Evolutionary conservation across 2,113 vertebrate species (phyloP), one percentile per base, ranked within the genome.

Genomic region (Heteronetta atricapilla): DNA sequence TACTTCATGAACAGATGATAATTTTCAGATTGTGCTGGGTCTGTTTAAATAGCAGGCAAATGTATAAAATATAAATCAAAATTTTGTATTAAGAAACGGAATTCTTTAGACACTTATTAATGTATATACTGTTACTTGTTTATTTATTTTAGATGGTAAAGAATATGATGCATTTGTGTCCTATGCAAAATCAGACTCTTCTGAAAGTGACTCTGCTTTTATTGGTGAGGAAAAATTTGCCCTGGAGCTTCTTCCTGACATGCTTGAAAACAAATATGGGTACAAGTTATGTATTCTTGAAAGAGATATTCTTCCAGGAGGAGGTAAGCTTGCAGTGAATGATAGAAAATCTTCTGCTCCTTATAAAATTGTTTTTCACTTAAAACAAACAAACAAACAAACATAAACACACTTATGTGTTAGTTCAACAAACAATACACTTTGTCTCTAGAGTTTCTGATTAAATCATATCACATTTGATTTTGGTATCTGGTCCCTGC

Each of bases 81-180:
- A 89, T 2, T 15, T 9, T 78, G 3, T 23, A 33, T 73, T 69
- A 96, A 36, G 38, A 59, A 89, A 74, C 5, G 46, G 33, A 53
- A 60, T 58, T 6, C 25, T 82, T 86, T 22, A 79, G 36, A 23
- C 22, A 59, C 15, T 70, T 33, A 3, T 63, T 84, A 60, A 95
- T 31, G 11, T 44, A 64, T 26, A 19, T 2, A 10, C 13, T 73
- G 5, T 28, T 52, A 29, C 2, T 69, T 34, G 19, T 14, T n/a
- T 23, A 3, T 77, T 92, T 89, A 23, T 93, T 96, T 95, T 88
- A 99, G 98, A 98, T 70, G 92, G 96, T 38, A 99, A 99, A 91
- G 97, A 98, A 78, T 99, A 98, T 63, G 99, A 99, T 72, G 99
- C 98, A 0, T 98, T 99, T 78, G 93, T 99, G 76, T 99, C 99